Evolutionary conservation across 2,888 invertebrate species (phyloP).

Genomic region (Marronus borbonicus): DNA sequence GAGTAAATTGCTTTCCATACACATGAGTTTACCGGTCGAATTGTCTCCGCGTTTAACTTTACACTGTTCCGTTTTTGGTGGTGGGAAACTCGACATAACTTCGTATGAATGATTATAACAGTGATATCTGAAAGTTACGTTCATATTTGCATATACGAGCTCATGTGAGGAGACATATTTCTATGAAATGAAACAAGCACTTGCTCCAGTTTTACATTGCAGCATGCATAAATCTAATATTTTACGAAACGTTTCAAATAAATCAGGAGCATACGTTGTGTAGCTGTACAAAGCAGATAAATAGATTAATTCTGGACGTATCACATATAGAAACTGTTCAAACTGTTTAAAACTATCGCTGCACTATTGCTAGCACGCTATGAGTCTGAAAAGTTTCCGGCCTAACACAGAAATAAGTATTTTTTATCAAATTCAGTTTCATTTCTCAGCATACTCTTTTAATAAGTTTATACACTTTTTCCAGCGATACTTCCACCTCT

Average conservation of each 20-base stretch:
- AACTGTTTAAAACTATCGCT: neutral
- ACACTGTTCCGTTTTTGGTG: neutral
- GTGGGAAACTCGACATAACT: neutral
- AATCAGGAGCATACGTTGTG: neutral
- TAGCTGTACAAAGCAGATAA: neutral
- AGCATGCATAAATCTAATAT: neutral
- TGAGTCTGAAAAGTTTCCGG: no score
- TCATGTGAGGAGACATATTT: neutral
- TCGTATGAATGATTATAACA: conserved; percentile 9
- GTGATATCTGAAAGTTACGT: neutral
- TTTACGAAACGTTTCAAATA: neutral
- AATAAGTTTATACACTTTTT: no score
- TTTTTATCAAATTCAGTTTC: no score
- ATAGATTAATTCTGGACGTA: neutral
- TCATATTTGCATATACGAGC: neutral
- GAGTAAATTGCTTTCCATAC: conserved; percentile 8
- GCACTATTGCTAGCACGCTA: no score
- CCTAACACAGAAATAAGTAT: no score
- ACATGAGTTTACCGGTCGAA: conserved; percentile 4
- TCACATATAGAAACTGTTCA: neutral
- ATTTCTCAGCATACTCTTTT: no score
- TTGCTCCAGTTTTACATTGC: neutral
- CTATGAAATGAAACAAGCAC: no score
- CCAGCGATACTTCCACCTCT: no score
- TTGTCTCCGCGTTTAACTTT: conserved; percentile 4